phyloP scores from a whole-genome alignment of 2,888 invertebrate species.

The Syrista parreyssii region DNA sequence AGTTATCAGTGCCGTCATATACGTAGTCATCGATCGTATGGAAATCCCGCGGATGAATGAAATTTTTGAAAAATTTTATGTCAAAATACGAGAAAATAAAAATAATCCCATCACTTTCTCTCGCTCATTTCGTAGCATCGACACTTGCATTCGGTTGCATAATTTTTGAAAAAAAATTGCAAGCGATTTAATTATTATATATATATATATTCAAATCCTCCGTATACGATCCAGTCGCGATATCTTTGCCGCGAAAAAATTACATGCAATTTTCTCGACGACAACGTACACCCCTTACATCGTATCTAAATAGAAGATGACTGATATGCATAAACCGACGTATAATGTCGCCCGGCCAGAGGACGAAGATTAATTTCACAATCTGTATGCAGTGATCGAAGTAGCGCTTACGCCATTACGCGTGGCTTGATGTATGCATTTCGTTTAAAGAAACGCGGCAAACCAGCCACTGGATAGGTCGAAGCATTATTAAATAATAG shows the following conservation, averaged over 20 bases:
- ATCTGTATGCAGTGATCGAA: conserved; percentile 1
- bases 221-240: not conserved
- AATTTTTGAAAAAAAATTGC: not conserved
- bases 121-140: too few relatives aligned
- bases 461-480: conserved; percentile 14
- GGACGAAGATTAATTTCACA: not conserved
- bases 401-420: not conserved
- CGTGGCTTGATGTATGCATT: not conserved
- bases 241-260: not conserved
- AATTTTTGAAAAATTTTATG: too few relatives aligned
- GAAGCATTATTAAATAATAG: conserved; percentile 31
- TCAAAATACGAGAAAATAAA: too few relatives aligned
- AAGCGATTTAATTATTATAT: not conserved
- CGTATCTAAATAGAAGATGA: conserved; percentile 28
- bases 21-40: not conserved
- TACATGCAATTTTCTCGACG: not conserved
- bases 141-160: not conserved
- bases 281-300: not conserved
- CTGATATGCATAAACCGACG: conserved; percentile 25
- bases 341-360: not conserved
- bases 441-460: conserved; percentile 3
- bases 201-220: not conserved
- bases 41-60: not conserved
- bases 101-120: too few relatives aligned
- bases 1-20: not conserved